phyloP scores from a whole-genome alignment of 2,113 vertebrate genomes.

The Erinaceus europaeus region DNA sequence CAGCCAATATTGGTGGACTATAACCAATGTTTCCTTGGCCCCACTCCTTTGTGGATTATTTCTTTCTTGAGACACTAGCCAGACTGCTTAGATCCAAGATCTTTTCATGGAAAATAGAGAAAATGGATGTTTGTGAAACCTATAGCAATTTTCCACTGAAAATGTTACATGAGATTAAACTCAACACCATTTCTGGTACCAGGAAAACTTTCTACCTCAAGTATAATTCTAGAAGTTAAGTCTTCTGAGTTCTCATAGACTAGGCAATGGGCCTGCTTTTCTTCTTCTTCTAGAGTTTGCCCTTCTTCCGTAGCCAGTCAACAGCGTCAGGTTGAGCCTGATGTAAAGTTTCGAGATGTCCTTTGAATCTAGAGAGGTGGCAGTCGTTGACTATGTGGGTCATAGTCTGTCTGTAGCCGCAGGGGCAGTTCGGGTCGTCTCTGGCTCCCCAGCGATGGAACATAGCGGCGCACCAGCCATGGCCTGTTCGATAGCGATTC shows the following conservation, averaged over 20 bases:
- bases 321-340: no score
- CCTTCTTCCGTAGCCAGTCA: no score
- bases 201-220: neutral
- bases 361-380: no score
- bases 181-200: neutral
- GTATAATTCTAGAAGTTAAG: slow-evolving; percentile 13
- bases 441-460: no score
- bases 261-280: slow-evolving; percentile 9
- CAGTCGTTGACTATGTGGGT: no score
- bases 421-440: no score
- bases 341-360: no score
- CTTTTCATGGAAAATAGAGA: neutral
- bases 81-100: neutral
- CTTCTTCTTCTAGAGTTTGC: no score
- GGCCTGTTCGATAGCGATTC: no score
- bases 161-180: neutral
- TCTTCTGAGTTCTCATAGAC: neutral
- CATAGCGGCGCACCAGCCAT: no score
- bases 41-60: neutral
- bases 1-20: neutral
- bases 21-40: neutral
- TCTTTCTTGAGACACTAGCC: neutral
- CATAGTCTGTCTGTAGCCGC: no score
- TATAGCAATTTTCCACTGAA: neutral
- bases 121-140: neutral